These are phyloP conservation scores for Ichneumoninae sp. DNA, from an alignment of 2,888 invertebrate genomes.

Conservation along the genomic window DNA sequence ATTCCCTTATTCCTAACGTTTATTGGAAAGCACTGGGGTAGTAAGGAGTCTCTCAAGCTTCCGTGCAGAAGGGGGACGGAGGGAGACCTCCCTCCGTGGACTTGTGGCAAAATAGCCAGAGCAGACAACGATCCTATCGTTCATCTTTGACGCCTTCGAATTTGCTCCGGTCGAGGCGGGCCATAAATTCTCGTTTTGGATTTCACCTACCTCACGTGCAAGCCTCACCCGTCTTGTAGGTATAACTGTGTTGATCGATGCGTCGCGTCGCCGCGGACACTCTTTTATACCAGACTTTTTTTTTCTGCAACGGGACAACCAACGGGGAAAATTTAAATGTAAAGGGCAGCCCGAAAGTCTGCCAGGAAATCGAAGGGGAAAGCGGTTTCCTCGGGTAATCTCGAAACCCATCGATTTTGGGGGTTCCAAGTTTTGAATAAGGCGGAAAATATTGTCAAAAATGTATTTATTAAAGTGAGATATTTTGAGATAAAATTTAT, in stretches of 20 bases:
- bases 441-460: neutral
- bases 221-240: neutral
- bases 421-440: neutral
- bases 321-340: constrained; percentile 29
- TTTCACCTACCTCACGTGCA: constrained; percentile 15
- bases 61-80: neutral
- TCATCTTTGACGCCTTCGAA: constrained; percentile 77
- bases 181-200: constrained; percentile 64
- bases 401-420: constrained; percentile 6
- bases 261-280: constrained; percentile 15
- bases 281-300: constrained; percentile 4
- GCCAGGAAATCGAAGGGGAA: constrained; percentile 15
- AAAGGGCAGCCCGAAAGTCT: constrained; percentile 1
- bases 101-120: constrained; percentile 40
- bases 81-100: neutral
- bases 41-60: constrained; percentile 49
- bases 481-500: neutral
- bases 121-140: constrained; percentile 68
- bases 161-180: constrained; percentile 71
- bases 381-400: constrained; percentile 1
- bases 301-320: neutral
- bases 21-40: constrained; percentile 75
- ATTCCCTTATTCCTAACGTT: constrained; percentile 70
- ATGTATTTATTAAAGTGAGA: neutral
- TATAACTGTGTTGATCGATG: constrained; percentile 58